phyloP scores from a whole-genome alignment of 2,797 vertebrate genomes.

The Esox masquinongy region DNA sequence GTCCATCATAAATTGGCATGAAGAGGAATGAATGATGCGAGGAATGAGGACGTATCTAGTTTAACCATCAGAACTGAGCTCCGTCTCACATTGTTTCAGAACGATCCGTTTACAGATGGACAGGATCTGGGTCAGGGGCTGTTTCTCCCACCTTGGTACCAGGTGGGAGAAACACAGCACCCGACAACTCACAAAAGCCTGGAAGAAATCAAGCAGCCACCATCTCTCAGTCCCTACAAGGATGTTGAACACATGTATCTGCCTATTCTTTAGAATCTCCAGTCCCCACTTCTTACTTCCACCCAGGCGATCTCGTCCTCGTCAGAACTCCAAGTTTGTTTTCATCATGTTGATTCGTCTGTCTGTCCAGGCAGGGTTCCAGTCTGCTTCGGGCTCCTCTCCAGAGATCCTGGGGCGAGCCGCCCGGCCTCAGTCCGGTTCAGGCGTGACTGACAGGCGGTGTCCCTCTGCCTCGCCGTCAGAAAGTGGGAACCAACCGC shows the following conservation, averaged over 20 bases:
- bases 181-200: not conserved
- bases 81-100: not conserved
- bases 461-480: constrained; percentile 18
- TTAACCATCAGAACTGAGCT: not conserved
- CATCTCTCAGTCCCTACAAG: not conserved
- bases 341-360: not conserved
- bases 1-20: not conserved
- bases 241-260: not conserved
- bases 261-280: not conserved
- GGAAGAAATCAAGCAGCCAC: not conserved
- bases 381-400: constrained; percentile 33
- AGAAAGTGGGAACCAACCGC: not conserved
- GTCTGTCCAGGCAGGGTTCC: not conserved
- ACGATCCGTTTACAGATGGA: not conserved
- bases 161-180: not conserved
- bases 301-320: not conserved
- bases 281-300: not conserved
- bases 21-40: not conserved
- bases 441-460: constrained; percentile 45
- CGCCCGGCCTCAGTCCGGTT: constrained; percentile 53
- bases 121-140: not conserved
- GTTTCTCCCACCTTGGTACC: not conserved
- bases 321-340: not conserved
- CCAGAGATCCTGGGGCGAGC: constrained; percentile 47
- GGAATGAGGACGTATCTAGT: not conserved